Conservation (phyloP, 2,797 vertebrate species). For the Enteromius mattozi region DNA sequence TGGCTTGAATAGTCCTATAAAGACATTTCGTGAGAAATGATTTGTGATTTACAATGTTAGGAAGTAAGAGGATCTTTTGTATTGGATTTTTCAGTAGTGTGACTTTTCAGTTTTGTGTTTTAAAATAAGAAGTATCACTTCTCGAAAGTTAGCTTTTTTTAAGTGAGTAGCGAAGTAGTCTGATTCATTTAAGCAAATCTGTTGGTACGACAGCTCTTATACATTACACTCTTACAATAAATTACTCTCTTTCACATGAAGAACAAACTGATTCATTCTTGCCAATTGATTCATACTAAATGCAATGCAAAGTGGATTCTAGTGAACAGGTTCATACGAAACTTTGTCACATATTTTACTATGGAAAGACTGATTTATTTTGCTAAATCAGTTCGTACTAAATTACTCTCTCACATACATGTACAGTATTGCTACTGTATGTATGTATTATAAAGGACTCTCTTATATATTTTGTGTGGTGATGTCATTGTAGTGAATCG, state of each 20-base stretch:
- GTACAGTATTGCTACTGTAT: not conserved
- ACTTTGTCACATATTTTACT: not conserved
- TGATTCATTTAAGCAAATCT: not conserved
- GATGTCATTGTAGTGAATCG: not conserved
- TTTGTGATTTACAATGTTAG: slow-evolving; percentile 16
- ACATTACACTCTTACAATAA: not conserved
- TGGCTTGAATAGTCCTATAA: slow-evolving; percentile 11
- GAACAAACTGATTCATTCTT: not conserved
- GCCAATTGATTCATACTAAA: not conserved
- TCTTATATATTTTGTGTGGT: not conserved
- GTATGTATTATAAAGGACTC: not conserved
- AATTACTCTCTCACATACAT: not conserved
- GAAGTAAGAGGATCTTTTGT: not conserved
- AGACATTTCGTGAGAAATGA: not conserved
- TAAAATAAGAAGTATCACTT: not conserved
- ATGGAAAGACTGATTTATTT: not conserved
- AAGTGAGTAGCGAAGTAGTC: not conserved
- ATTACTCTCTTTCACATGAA: not conserved
- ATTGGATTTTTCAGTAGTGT: not conserved
- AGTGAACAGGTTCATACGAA: not conserved
- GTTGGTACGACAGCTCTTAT: not conserved
- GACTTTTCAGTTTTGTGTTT: not conserved
- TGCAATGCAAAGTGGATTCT: not conserved
- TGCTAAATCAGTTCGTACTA: not conserved
- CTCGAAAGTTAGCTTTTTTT: not conserved